phyloP scores from a whole-genome alignment of 2,888 invertebrate species.

The Phragmatobia fuliginosa region DNA sequence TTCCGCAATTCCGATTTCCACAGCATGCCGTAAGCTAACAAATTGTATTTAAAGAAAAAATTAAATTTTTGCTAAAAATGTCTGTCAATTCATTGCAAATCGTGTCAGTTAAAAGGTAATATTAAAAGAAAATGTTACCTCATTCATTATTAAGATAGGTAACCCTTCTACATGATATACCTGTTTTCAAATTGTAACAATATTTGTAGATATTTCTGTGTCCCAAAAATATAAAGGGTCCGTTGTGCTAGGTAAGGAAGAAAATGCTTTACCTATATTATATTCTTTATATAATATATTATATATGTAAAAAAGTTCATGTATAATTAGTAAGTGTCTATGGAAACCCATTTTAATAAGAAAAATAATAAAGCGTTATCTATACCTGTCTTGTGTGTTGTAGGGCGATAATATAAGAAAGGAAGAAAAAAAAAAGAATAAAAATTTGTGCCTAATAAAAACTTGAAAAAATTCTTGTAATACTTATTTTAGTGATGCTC shows the following conservation, averaged over 20 bases:
- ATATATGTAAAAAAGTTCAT: conserved; percentile 84
- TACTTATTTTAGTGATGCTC: conserved; percentile 82
- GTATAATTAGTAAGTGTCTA: conserved; percentile 85
- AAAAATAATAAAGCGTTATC: conserved; percentile 74
- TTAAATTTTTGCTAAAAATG: conserved; percentile 64
- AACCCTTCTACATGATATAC: conserved; percentile 70
- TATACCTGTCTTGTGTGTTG: conserved; percentile 79
- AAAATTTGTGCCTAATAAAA: conserved; percentile 84
- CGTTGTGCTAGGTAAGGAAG: conserved; percentile 81
- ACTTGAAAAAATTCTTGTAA: conserved; percentile 67
- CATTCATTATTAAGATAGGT: conserved; percentile 71
- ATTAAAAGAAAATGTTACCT: conserved; percentile 65
- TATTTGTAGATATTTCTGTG: conserved; percentile 79
- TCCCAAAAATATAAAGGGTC: conserved; percentile 79
- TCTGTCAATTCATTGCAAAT: conserved; percentile 84
- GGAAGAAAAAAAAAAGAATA: conserved; percentile 49
- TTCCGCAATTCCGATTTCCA: conserved; percentile 59
- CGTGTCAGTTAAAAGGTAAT: conserved; percentile 80
- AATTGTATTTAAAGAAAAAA: conserved; percentile 59
- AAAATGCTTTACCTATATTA: conserved; percentile 86
- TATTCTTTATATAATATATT: conserved; percentile 86
- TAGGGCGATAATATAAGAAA: conserved; percentile 70
- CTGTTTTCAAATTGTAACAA: conserved; percentile 70
- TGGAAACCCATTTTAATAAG: conserved; percentile 74
- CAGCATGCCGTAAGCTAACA: conserved; percentile 62